phyloP scores from a whole-genome alignment of 1,140 invertebrate genomes.

The Halesus radiatus region DNA sequence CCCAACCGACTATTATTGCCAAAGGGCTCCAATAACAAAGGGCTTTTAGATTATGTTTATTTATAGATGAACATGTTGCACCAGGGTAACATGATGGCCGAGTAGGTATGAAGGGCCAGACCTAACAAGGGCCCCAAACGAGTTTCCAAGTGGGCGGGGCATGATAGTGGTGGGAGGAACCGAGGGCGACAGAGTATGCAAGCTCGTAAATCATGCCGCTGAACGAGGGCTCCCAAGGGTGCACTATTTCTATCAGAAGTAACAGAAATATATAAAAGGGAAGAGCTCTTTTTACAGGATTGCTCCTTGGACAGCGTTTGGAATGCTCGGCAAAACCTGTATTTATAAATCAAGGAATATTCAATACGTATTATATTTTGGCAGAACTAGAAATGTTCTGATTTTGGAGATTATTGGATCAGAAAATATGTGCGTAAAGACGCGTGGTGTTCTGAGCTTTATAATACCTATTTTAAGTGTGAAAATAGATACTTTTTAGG shows the following conservation, averaged over 20 bases:
- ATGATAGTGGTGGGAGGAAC: conserved; percentile 25
- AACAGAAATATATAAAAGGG: conserved; percentile 55
- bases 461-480: no score
- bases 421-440: no score
- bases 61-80: conserved; percentile 57
- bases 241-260: conserved; percentile 53
- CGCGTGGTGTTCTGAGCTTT: no score
- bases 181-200: conserved; percentile 39
- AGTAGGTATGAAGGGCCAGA: conserved; percentile 44
- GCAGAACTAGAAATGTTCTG: no score
- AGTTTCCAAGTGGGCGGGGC: conserved; percentile 40
- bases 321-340: no score
- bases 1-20: neutral
- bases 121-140: conserved; percentile 17
- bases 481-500: no score
- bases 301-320: neutral
- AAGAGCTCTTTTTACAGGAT: conserved; percentile 37
- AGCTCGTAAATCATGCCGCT: conserved; percentile 50
- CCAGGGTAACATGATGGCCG: conserved; percentile 43
- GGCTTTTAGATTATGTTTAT: conserved; percentile 58
- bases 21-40: conserved; percentile 44
- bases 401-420: no score
- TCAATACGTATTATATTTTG: no score
- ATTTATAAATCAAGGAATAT: no score
- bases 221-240: conserved; percentile 56